Percentiles rank a stretch among this genome's conserved stretches.
Evolutionary conservation across 2,888 invertebrate genomes (phyloP).

Genomic region (Antheraea yamamai): DNA sequence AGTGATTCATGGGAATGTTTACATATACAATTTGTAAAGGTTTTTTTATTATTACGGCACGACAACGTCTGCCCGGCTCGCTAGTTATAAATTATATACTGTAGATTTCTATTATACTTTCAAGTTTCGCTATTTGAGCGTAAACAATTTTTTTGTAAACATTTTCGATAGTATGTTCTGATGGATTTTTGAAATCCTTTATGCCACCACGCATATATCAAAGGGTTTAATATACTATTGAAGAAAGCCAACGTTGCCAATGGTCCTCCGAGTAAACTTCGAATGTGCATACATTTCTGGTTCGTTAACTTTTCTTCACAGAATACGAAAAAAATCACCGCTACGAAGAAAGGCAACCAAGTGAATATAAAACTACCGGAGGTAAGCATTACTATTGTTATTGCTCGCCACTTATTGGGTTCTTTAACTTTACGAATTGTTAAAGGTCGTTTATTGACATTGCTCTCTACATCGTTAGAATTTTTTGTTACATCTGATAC

Average conservation of each 20-base stretch:
- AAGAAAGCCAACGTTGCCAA: conserved; percentile 82
- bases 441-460: conserved; percentile 23
- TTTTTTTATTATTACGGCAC: no score
- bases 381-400: conserved; percentile 83
- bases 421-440: conserved; percentile 49
- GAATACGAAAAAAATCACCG: conserved; percentile 78
- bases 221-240: conserved; percentile 84
- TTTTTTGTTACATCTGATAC: conserved; percentile 32
- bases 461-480: conserved; percentile 27
- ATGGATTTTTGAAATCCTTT: conserved; percentile 83
- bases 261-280: conserved; percentile 80
- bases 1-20: no score
- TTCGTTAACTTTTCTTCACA: conserved; percentile 74
- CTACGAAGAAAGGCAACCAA: conserved; percentile 85
- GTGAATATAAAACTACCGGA: conserved; percentile 83
- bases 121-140: not conserved
- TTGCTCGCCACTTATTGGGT: conserved; percentile 82
- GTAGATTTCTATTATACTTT: not conserved
- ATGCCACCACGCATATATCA: conserved; percentile 88
- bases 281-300: conserved; percentile 71
- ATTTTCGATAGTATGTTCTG: conserved; percentile 52
- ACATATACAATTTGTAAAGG: no score
- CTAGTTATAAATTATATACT: not conserved
- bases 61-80: no score
- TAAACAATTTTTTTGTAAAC: conserved; percentile 30